These are phyloP conservation scores for Zaprionus camerounensis DNA, from an alignment of 1,140 invertebrate genomes.

Conservation along the genomic window DNA sequence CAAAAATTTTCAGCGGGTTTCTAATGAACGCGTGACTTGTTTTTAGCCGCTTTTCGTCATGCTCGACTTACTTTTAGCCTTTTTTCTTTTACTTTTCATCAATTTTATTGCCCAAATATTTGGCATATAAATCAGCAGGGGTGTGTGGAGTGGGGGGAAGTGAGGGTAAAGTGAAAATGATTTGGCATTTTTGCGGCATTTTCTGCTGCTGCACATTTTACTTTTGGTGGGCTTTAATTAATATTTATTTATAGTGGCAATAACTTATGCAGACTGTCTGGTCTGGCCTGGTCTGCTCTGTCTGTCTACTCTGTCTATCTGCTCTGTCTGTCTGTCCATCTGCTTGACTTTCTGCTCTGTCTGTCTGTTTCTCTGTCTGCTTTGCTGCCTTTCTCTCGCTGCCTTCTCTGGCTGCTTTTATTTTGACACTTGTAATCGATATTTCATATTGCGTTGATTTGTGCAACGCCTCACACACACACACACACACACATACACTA, in stretches of 20 bases:
- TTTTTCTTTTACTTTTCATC: constrained; percentile 42
- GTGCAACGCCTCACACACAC: constrained; percentile 10
- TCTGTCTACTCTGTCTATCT: not conserved
- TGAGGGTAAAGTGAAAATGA: not conserved
- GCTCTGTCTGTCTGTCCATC: not conserved
- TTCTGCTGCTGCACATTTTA: constrained; percentile 56
- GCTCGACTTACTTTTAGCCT: constrained; percentile 32
- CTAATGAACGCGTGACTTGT: constrained; percentile 59
- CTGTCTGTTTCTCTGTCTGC: not conserved
- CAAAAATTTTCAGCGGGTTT: constrained; percentile 29
- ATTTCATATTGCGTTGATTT: constrained; percentile 49
- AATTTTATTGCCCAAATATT: constrained; percentile 77
- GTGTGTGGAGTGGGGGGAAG: too few relatives aligned
- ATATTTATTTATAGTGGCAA: constrained; percentile 73
- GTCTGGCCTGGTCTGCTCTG: not conserved
- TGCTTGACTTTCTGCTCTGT: too few relatives aligned
- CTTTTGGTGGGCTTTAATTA: constrained; percentile 60
- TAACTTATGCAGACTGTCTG: constrained; percentile 36
- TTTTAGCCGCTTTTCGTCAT: constrained; percentile 28
- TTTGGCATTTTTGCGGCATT: constrained; percentile 31
- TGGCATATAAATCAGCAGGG: constrained; percentile 64
- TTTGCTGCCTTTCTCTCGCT: not conserved
- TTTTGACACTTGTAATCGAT: constrained; percentile 70
- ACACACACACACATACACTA: not conserved
- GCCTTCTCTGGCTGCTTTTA: constrained; percentile 11